Percentiles rank a stretch among this genome's conserved stretches.
Evolutionary conservation across 2,888 invertebrate genomes (phyloP).

Genomic region (Mythimna vitellina): DNA sequence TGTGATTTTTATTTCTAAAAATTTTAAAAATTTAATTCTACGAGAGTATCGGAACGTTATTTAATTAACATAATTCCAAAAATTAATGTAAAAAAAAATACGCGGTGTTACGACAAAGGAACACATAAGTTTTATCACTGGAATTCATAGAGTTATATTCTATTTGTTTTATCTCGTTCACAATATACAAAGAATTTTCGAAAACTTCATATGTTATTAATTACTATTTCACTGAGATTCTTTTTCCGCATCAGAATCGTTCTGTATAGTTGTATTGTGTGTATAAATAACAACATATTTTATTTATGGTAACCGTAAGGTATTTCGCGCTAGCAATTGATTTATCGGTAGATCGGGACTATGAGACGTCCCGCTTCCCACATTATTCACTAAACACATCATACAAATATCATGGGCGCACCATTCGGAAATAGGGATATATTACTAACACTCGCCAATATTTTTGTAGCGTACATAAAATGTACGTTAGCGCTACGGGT

Average conservation of each 20-base stretch:
- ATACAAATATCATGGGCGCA: slow-evolving; percentile 76
- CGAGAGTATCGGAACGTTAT: not conserved
- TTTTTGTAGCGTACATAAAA: slow-evolving; percentile 64
- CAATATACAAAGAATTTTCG: not conserved
- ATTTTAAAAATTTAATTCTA: not conserved
- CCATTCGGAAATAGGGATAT: slow-evolving; percentile 76
- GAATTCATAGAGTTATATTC: not conserved
- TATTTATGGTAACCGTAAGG: slow-evolving; percentile 73
- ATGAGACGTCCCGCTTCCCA: slow-evolving; percentile 78
- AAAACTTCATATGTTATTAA: slow-evolving; percentile 14
- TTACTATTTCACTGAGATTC: slow-evolving; percentile 18
- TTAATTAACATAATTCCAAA: not conserved
- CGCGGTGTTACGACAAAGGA: too few relatives aligned
- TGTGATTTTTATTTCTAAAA: not conserved
- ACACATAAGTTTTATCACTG: not conserved
- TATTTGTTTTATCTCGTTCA: not conserved
- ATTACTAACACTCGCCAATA: slow-evolving; percentile 64
- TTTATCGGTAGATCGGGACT: slow-evolving; percentile 84
- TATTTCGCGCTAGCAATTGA: slow-evolving; percentile 81
- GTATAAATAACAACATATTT: slow-evolving; percentile 66
- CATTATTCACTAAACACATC: slow-evolving; percentile 85
- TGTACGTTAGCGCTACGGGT: slow-evolving; percentile 35
- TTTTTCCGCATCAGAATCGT: slow-evolving; percentile 13
- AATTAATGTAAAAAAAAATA: not conserved
- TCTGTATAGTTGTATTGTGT: slow-evolving; percentile 24